Evolutionary conservation across 2,797 vertebrate species (phyloP), one percentile per base, ranked within the genome.

Genomic region (Syngnathus acus): DNA sequence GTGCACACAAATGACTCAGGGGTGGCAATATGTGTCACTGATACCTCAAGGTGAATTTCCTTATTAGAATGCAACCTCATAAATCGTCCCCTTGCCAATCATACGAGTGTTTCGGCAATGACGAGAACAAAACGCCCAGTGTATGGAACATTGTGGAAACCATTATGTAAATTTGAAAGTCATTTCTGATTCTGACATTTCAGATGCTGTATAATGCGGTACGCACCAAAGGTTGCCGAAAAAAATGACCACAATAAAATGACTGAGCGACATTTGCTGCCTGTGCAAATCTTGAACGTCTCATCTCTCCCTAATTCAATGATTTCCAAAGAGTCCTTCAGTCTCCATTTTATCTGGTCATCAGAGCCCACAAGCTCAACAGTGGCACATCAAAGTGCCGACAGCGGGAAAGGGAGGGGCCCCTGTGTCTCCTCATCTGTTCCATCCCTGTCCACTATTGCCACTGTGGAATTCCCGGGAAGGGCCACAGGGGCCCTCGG

Each of bases 291-390:
- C 71, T 72, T 72, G 62, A 74, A 82, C 70, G 78, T 81, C 73
- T 77, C 72, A 75, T 82, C 73, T 81, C 75, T 77, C 66, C 58
- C 61, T 23, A 75, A 76, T 79, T 73, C 74, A 73, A 75, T 55
- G 76, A 64, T 70, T 72, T 77, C 76, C 69, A 78, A 82, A 82
- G 80, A 72, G 72, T 78, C 76, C 60, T 86, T 86, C 82, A 83
- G 77, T 65, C 70, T 67, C 69, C 82, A 61, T 70, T 74, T 82
- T 88, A 87, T 88, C 87, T 82, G 83, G 85, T 85, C 86, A 88
- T 88, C 87, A 84, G 84, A 88, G 72, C 77, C 78, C 71, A 72
- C 71, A 82, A 78, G 39, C 79, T 80, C 82, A 82, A 78, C 72
- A 82, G 80, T 75, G 66, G 68, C 69, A 78, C 80, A 84, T 89